Base-by-base conservation (phyloP, 2,888 invertebrate genomes). In the Yponomeuta cagnagella region DNA sequence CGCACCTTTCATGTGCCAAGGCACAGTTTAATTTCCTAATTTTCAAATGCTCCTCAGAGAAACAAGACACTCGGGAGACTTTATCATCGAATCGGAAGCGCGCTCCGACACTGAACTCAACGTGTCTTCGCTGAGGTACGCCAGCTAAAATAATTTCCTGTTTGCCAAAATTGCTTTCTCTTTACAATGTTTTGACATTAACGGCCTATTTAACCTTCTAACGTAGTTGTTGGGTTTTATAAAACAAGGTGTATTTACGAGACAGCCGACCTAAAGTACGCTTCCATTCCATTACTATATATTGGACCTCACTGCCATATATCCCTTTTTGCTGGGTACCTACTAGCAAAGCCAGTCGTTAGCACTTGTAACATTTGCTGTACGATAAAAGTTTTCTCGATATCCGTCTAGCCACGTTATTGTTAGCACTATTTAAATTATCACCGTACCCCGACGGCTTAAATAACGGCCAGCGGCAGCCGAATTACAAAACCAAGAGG, bases 31-130 rank as follows among this genome's bases (percentile, higher is more conserved):
- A 91, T 91, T 91, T 90, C 90, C 90, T 88, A 89, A 91, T 90
- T 88, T 86, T 82, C 83, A 87, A 87, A 88, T 83, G 81, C 83
- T 83, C 80, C 80, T 78, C 37, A 12, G 80, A 81, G 77, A 84
- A 82, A 88, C 84, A 85, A 86, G 87, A 82, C 84, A 80, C 79
- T 82, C 79, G 78, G 80, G 76, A 80, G 85, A 87, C 82, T 89
- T 87, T 84, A 88, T 90, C 86, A 89, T 88, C 85, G 79, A 88
- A 90, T 90, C 89, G 91, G 91, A 91, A 90, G 87, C 83, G 84
- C 82, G 84, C 83, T 79, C 82, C 76, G 79, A 80, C 83, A 83
- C 81, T 23, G n/a, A 48, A 43, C 37, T 67, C 65, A n/a, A 58
- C 52, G 23, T n/a, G 63, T 37, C 63, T 43, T 43, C 48, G 70